These are phyloP conservation scores for Aldabrachelys gigantea DNA, from an alignment of 2,113 vertebrate species.

Conservation along the genomic window DNA sequence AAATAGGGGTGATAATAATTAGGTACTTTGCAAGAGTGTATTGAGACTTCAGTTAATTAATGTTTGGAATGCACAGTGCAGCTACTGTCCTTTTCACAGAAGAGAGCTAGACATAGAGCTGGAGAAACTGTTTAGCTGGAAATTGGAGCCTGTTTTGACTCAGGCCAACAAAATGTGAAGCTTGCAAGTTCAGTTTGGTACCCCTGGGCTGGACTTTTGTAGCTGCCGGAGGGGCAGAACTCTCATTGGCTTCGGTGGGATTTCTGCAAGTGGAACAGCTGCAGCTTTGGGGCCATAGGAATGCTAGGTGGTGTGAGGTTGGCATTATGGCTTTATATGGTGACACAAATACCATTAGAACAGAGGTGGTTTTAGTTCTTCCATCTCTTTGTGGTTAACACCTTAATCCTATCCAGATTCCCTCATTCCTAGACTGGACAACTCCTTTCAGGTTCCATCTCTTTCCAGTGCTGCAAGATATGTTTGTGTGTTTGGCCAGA, in stretches of 20 bases:
- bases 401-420: neutral
- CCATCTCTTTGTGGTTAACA: neutral
- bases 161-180: neutral
- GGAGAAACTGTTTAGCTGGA: neutral
- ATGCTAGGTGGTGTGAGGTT: neutral
- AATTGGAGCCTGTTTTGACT: neutral
- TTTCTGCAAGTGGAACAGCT: neutral
- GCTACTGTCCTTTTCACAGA: neutral
- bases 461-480: neutral
- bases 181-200: neutral
- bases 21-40: neutral
- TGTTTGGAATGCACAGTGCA: neutral
- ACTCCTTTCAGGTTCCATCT: neutral
- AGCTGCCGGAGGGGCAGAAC: neutral
- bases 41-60: neutral
- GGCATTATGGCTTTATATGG: neutral
- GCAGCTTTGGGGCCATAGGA: rapidly evolving
- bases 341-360: neutral
- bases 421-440: neutral
- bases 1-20: neutral
- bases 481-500: neutral
- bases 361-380: neutral
- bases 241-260: neutral
- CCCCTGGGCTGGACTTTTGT: neutral
- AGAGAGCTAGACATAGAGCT: neutral